Conservation (phyloP, 2,113 vertebrate genomes). For the Thermophis baileyi region DNA sequence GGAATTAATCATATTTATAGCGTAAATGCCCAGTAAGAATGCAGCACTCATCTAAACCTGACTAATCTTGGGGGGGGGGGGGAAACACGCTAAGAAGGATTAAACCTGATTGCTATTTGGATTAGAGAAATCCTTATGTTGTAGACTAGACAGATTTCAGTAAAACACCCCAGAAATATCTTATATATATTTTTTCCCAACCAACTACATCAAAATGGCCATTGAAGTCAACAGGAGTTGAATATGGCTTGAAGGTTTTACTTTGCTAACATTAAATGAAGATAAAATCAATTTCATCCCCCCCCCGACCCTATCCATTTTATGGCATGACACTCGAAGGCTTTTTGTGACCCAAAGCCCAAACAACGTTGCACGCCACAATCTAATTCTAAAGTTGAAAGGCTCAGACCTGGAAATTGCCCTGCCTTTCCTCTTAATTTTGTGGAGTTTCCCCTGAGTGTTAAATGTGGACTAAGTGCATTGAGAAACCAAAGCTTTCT, state of each 20-base stretch:
- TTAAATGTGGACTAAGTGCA: not conserved
- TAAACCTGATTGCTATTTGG: not conserved
- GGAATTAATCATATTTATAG: not conserved
- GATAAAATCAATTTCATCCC: not conserved
- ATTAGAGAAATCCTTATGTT: not conserved
- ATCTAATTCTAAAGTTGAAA: not conserved
- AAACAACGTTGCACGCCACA: too few species aligned
- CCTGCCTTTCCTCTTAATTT: not conserved
- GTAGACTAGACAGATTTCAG: not conserved
- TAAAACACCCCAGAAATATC: not conserved
- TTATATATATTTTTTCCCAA: not conserved
- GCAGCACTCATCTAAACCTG: not conserved
- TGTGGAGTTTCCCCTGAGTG: not conserved
- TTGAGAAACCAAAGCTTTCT: not conserved
- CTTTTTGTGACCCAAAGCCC: not conserved
- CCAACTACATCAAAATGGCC: not conserved
- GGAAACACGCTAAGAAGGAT: not conserved
- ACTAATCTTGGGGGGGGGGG: not conserved
- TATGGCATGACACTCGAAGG: not conserved
- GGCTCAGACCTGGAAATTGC: not conserved
- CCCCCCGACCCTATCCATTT: not conserved
- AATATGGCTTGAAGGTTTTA: not conserved
- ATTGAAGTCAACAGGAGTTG: not conserved
- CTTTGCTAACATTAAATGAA: not conserved
- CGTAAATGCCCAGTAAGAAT: not conserved